A percentile compares a stretch with the other conserved stretches of the same genome.
These are phyloP conservation scores for Eumerus sabulonum DNA, from an alignment of 2,888 invertebrate species.

Conservation along the genomic window DNA sequence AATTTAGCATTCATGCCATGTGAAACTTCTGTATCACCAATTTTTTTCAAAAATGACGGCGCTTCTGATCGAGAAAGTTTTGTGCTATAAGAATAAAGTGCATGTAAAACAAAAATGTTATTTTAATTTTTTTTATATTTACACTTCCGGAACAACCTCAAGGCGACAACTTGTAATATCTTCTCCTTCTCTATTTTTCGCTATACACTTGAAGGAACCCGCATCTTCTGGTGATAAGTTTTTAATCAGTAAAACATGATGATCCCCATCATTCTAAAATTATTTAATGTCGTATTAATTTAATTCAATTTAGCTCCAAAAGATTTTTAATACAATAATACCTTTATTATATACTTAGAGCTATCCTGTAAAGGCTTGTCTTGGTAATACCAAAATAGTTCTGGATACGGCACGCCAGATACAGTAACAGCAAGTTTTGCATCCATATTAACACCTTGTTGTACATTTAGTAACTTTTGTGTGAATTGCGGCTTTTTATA, in stretches of 20 bases:
- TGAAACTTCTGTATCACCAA: constrained; percentile 92
- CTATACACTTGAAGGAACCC: constrained; percentile 88
- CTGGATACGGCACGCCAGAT: constrained; percentile 89
- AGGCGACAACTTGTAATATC: constrained; percentile 87
- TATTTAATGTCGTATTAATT: constrained; percentile 68
- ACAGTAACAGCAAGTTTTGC: constrained; percentile 91
- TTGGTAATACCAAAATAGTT: constrained; percentile 92
- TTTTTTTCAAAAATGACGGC: constrained; percentile 92
- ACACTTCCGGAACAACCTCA: constrained; percentile 91
- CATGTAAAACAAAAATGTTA: not conserved
- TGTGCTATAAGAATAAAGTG: constrained; percentile 80
- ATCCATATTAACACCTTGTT: constrained; percentile 87
- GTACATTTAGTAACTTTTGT: constrained; percentile 82
- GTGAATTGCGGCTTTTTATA: constrained; percentile 90
- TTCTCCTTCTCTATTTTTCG: constrained; percentile 89
- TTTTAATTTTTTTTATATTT: constrained; percentile 75
- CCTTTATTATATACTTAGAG: constrained; percentile 86
- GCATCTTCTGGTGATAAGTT: constrained; percentile 85
- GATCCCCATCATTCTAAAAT: constrained; percentile 88
- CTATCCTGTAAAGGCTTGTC: constrained; percentile 85
- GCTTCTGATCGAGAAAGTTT: constrained; percentile 88
- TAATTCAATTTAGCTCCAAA: not conserved
- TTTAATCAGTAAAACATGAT: constrained; percentile 86
- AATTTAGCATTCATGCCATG: constrained; percentile 94
- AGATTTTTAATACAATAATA: constrained; percentile 18